Evolutionary conservation across 2,797 vertebrate genomes (phyloP).

Genomic region (Cirrhinus mrigala): DNA sequence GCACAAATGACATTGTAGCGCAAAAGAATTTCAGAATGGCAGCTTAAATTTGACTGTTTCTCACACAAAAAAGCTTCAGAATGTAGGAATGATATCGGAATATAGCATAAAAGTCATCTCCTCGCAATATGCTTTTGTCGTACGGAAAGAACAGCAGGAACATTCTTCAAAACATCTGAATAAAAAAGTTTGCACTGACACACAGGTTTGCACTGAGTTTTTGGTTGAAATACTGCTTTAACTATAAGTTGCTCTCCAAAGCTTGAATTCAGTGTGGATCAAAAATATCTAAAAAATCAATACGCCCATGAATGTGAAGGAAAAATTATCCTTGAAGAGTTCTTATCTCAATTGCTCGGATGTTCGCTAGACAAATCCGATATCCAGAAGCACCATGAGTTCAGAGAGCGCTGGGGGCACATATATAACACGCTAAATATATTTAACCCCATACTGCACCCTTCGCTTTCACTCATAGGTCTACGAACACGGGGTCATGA

Average conservation of each 20-base stretch:
- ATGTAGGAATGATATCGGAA: not conserved
- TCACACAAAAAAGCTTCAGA: not conserved
- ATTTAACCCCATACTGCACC: conserved; percentile 44
- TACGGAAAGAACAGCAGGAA: not conserved
- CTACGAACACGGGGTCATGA: conserved; percentile 20
- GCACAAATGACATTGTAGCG: not conserved
- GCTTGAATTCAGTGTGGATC: not conserved
- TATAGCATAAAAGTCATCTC: not conserved
- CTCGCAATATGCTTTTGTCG: not conserved
- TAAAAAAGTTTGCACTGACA: not conserved
- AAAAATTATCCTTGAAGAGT: not conserved
- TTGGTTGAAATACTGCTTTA: not conserved
- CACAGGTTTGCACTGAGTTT: not conserved
- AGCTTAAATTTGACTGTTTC: not conserved
- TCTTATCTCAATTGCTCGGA: conserved; percentile 41
- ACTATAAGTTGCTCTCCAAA: not conserved
- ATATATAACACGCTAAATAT: not conserved
- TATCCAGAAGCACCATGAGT: conserved; percentile 11
- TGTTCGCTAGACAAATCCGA: conserved; percentile 55
- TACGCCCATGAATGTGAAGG: not conserved
- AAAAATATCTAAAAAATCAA: not conserved
- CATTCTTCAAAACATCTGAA: not conserved
- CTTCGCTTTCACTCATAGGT: conserved; percentile 3
- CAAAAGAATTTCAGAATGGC: not conserved
- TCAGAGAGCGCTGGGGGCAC: not conserved